phyloP scores from a whole-genome alignment of 2,888 invertebrate genomes.

The Agonopterix heracliana region DNA sequence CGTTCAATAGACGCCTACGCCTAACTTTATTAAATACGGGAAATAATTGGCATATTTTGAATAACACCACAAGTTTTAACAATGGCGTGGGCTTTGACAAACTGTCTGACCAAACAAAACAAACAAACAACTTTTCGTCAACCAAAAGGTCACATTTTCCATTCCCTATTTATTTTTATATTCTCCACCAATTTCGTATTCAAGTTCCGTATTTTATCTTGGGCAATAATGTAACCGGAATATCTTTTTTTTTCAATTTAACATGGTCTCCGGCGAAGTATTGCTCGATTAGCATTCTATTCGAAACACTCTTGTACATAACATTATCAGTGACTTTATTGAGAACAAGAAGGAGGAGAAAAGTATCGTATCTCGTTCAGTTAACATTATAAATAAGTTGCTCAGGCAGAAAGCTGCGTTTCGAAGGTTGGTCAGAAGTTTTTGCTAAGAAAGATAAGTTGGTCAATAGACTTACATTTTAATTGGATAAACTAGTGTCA shows the following conservation, averaged over 20 bases:
- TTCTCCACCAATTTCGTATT: slow-evolving; percentile 13
- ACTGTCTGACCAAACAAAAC: no score
- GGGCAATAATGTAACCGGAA: slow-evolving; percentile 15
- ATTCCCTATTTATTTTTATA: not conserved
- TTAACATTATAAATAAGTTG: not conserved
- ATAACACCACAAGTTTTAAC: not conserved
- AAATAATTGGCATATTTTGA: not conserved
- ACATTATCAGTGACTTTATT: not conserved
- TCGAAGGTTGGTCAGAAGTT: no score
- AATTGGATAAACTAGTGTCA: no score
- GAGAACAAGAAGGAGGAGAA: not conserved
- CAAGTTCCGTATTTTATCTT: slow-evolving; percentile 16
- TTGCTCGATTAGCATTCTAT: slow-evolving; percentile 4
- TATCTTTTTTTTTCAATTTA: slow-evolving; percentile 10
- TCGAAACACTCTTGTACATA: slow-evolving; percentile 1
- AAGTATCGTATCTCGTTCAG: not conserved
- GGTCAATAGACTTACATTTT: no score
- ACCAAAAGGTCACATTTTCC: not conserved
- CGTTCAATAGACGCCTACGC: not conserved
- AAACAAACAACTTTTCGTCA: not conserved
- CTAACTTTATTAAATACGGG: not conserved
- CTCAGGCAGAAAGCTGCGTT: no score
- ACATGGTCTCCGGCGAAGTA: not conserved
- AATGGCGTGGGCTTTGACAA: no score
- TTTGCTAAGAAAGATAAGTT: no score